Conservation (phyloP, 2,113 vertebrate species). For the Poeciliopsis occidentalis region DNA sequence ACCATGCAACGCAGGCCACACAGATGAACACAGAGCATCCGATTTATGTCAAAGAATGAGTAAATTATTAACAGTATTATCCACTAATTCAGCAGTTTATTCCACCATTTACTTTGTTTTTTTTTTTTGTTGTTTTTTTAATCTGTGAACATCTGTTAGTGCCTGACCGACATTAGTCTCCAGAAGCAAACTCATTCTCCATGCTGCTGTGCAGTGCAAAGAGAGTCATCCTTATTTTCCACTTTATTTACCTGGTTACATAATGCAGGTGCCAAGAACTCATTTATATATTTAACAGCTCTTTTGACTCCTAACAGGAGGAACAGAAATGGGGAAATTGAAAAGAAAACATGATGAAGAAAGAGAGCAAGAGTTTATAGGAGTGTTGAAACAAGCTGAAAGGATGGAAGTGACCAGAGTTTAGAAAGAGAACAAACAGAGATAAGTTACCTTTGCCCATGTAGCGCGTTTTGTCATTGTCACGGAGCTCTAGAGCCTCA, state of each 20-base stretch:
- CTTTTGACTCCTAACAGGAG: slow-evolving; percentile 93
- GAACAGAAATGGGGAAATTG: slow-evolving; percentile 41
- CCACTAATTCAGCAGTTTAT: neutral
- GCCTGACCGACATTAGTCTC: slow-evolving; percentile 81
- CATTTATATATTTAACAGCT: slow-evolving; percentile 98
- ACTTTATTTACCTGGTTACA: slow-evolving; percentile 94
- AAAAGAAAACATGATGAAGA: slow-evolving; percentile 18
- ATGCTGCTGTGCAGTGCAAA: slow-evolving; percentile 77
- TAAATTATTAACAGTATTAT: neutral
- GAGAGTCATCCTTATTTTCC: slow-evolving; percentile 43
- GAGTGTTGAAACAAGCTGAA: slow-evolving; percentile 15
- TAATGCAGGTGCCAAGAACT: slow-evolving; percentile 95
- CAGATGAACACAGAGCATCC: slow-evolving; percentile 71
- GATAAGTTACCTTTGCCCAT: slow-evolving; percentile 90
- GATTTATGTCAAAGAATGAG: neutral
- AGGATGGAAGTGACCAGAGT: slow-evolving; percentile 1
- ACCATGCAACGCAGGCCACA: slow-evolving; percentile 77
- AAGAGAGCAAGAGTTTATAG: slow-evolving; percentile 7
- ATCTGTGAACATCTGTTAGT: slow-evolving; percentile 74
- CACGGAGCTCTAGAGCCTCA: slow-evolving; percentile 95
- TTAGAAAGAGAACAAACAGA: neutral
- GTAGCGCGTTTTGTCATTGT: slow-evolving; percentile 97
- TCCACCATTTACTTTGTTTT: neutral
- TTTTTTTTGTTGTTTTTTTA: too few species aligned
- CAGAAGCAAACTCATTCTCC: slow-evolving; percentile 75